Base-by-base conservation (phyloP, 1,140 invertebrate species). In the Nymphalis io region DNA sequence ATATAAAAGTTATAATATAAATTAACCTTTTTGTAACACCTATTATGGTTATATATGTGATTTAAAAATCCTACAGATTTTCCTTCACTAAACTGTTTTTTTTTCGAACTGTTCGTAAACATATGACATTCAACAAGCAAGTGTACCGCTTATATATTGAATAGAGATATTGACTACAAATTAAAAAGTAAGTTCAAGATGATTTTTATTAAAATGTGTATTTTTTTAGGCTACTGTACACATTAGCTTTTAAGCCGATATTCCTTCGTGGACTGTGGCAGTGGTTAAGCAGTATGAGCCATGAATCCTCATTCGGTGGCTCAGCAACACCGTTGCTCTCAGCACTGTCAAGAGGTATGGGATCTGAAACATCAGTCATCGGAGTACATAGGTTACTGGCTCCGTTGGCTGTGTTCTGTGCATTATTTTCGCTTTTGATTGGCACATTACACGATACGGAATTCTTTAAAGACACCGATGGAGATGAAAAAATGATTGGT, bases 361-460 rank as follows among this genome's bases (percentile, higher is more conserved):
- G 83, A 15, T 70, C 70, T 8, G 93, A 94, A 2, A 93, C 95
- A 39, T 89, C 93, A 0, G 85, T 92, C 0, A 92, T 93, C n/a
- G 96, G 96, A 65, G 93, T 95, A 1, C 90, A 95, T 33, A 93
- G 93, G n/a, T 94, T 98, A 33, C 93, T 98, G 20, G 96, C 97
- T 0, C 96, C 97, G 0, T 80, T 98, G 10, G 95, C 96, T 0
- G 95, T 97, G 0, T 98, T 98, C 84, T 97, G 96, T 86, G 95
- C 96, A 1, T 89, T 98, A 0, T 97, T 98, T 77, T 96, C 95
- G 51, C 92, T 97, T 33, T 92, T 98, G 1, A 93, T 98, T 46
- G 95, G 96, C 0, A 98, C 97, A 0, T 85, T 98, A 16, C 97
- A 98, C 78, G 97, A 98, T 87, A 95, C 95, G 3, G 98, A 98